Conservation (phyloP, 2,113 vertebrate species). For the Cyanoderma ruficeps region DNA sequence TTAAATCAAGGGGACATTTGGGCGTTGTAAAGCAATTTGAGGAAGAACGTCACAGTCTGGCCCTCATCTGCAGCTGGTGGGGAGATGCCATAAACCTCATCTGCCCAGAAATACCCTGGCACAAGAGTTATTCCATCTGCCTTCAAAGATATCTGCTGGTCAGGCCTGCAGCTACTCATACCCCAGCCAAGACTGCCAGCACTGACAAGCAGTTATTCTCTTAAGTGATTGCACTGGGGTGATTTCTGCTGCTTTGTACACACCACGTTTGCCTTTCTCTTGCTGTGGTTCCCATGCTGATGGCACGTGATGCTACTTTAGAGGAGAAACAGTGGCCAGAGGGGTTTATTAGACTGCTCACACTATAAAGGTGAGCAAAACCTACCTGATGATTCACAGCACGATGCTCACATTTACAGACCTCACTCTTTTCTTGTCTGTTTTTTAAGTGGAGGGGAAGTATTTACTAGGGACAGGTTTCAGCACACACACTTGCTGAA, state of each 20-base stretch:
- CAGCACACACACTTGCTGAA: background rate
- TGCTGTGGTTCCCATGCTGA: background rate
- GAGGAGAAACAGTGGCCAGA: background rate
- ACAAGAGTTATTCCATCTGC: background rate
- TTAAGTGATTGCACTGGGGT: background rate
- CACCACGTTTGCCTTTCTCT: background rate
- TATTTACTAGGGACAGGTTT: background rate
- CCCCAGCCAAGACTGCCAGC: too few relatives aligned
- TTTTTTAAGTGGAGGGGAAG: background rate
- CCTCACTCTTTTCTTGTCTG: background rate
- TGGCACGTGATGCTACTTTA: background rate
- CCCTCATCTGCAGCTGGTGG: background rate
- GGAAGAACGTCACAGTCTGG: background rate
- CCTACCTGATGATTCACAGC: background rate
- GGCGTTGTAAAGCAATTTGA: background rate
- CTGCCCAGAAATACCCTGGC: background rate
- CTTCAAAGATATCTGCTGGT: background rate
- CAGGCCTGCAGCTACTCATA: background rate
- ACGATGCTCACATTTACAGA: background rate
- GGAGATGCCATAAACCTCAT: background rate
- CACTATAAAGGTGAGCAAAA: background rate
- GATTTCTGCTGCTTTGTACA: background rate
- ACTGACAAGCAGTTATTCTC: background rate
- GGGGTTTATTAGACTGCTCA: background rate
- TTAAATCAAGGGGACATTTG: background rate